Evolutionary conservation across 2,888 invertebrate genomes (phyloP), one percentile per base, ranked within the genome.

Genomic region (Stenodera caucasica): DNA sequence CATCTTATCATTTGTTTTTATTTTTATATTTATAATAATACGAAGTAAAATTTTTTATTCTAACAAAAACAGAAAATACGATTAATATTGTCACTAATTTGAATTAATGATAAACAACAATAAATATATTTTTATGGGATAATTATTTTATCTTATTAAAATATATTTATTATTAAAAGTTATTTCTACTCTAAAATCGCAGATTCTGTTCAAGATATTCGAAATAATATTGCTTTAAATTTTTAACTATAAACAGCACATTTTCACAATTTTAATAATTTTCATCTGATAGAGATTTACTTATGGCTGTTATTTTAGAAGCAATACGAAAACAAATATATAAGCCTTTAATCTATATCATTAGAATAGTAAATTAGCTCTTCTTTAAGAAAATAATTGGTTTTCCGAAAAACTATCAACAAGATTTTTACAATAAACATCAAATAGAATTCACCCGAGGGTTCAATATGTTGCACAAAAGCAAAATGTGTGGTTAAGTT

Each of bases 11-110:
- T 55, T 52, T 23, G 12, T 37, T 7, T 37, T 8, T 18, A 8
- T 40, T 40, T 9, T 18, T 53, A 55, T 53, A 56, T 23, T 14
- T 54, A 55, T 52, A 57, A 61, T 53, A 55, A 58, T 52, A 58
- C 57, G 53, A 60, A 58, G 40, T 53, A 51, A 51, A 40, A 50
- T 35, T 54, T 53, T 15, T 40, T 58, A 50, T 53, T 33, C 52
- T 55, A 51, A 57, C 21, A 14, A 49, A 53, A 29, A 53, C 18
- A 54, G 29, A 61, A 61, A 32, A 45, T 51, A 29, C 40, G 55
- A 54, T 58, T 37, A 37, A 61, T 61, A 61, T 58, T 61, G 58
- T 61, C 57, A 30, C 61, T 61, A 61, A 60, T 21, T 60, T 56
- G 33, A 56, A 54, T 53, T 53, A 49, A 53, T 57, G 18, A 56